Percentiles rank a stretch among this genome's conserved stretches.
Conservation (phyloP, 2,888 invertebrate genomes). For the Drosophila meridionalis region DNA sequence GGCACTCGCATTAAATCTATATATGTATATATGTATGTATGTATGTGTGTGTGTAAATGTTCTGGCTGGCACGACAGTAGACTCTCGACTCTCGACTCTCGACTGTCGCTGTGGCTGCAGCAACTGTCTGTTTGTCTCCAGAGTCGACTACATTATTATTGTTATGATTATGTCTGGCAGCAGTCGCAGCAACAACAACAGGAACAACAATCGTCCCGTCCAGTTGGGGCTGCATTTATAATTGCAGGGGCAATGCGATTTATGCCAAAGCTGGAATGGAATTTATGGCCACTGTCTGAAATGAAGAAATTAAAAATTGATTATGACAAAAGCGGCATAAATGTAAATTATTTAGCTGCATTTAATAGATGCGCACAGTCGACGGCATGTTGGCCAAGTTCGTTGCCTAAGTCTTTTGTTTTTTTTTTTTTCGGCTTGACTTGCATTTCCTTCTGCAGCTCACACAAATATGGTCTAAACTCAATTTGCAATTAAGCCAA, state of each 20-base stretch:
- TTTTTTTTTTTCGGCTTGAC: conserved; percentile 16
- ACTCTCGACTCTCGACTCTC: neutral
- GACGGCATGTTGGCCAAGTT: conserved; percentile 47
- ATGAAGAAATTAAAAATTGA: conserved; percentile 82
- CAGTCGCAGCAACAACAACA: conserved; percentile 52
- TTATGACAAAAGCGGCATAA: conserved; percentile 79
- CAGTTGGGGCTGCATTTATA: conserved; percentile 53
- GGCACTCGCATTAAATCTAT: conserved; percentile 53
- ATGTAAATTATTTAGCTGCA: conserved; percentile 74
- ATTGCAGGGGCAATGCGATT: conserved; percentile 80
- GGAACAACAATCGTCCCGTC: conserved; percentile 25
- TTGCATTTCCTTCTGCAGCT: conserved; percentile 53
- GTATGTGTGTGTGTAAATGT: conserved; percentile 4
- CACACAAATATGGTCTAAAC: conserved; percentile 41
- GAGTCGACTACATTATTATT: conserved; percentile 75
- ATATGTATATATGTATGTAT: conserved; percentile 2
- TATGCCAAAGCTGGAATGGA: conserved; percentile 79
- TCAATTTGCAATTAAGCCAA: conserved; percentile 43
- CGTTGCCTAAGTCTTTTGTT: conserved; percentile 63
- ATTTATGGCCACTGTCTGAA: conserved; percentile 79
- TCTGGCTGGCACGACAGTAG: conserved; percentile 2
- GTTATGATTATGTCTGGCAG: conserved; percentile 81
- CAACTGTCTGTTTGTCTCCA: conserved; percentile 61
- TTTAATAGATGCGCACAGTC: conserved; percentile 47
- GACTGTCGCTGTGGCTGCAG: conserved; percentile 6